Evolutionary conservation across 2,888 invertebrate genomes (phyloP), one percentile per base, ranked within the genome.

Genomic region (Heliconius cydno): DNA sequence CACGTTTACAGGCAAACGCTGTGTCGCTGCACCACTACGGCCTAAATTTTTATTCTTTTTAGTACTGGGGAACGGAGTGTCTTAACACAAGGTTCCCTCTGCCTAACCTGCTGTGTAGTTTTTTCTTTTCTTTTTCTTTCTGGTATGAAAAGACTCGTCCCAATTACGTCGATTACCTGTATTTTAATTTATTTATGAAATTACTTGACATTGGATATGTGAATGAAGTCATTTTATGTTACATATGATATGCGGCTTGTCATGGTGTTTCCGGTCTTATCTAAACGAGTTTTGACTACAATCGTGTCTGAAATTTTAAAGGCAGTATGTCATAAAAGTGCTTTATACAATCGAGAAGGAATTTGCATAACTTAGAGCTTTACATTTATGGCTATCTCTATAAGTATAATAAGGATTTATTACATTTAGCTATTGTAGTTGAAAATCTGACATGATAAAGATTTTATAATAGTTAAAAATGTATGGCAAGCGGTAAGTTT

Each of bases 241-340:
- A 74, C 70, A 74, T 65, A 76, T 34, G 52, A 73, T 63, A 77
- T 73, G 60, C 73, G 60, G 77, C 71, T 77, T 79, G 77, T 30
- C 79, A 60, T 72, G 79, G 71, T 77, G 71, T 81, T 81, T 81
- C 79, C 81, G 81, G 81, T 75, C 79, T 77, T 81, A 81, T 81
- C 77, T 79, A 77, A 77, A 81, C 81, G 75, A 81, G 81, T 79
- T 81, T 81, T 75, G 81, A 77, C 79, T 77, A 77, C 79, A 81
- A 81, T 77, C 79, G 41, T 66, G 76, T 67, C n/a, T 22, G 66
- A 67, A 67, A 66, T 76, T 67, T 30, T 76, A 66, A 65, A 41
- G 34, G 41, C 15, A 63, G 60, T 38, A 74, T 30, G 72, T 34
- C 30, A 34, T 57, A 57, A 28, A 38, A 60, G 25, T 22, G 15